Evolutionary conservation across 2,888 invertebrate genomes (phyloP).

Genomic region (Callyntrura guangdongensis): DNA sequence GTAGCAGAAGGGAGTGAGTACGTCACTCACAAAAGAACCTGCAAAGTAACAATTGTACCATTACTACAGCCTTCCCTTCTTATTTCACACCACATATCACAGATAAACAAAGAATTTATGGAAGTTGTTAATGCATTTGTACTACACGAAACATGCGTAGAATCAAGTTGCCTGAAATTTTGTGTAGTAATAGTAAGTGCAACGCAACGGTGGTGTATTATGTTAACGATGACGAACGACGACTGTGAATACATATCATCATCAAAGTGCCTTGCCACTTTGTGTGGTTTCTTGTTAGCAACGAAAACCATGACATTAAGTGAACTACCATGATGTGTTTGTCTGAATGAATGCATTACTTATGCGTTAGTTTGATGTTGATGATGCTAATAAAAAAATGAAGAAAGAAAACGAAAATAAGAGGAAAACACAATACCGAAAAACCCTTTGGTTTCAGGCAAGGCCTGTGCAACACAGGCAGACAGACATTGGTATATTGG

Average conservation of each 20-base stretch:
- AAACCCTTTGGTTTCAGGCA: too few relatives aligned
- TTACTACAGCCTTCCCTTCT: neutral
- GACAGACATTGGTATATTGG: too few relatives aligned
- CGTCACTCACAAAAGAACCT: too few relatives aligned
- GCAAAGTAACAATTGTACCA: too few relatives aligned
- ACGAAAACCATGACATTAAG: constrained; percentile 9
- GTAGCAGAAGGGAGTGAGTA: neutral
- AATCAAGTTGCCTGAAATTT: constrained; percentile 2
- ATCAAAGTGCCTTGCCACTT: neutral
- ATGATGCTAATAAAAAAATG: neutral
- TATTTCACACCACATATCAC: neutral
- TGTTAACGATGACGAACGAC: too few relatives aligned
- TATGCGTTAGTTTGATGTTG: neutral
- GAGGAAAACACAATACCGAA: neutral
- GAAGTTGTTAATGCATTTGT: constrained; percentile 22
- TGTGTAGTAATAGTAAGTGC: neutral
- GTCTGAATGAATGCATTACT: neutral
- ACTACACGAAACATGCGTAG: neutral
- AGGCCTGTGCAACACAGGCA: too few relatives aligned
- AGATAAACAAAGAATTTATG: neutral
- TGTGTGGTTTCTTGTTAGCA: constrained; percentile 23
- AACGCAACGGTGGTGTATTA: too few relatives aligned
- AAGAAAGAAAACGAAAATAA: neutral
- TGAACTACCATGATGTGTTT: neutral
- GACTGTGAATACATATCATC: too few relatives aligned